Percentiles rank a stretch among this genome's conserved stretches.
phyloP scores from a whole-genome alignment of 2,888 invertebrate species.

The Eristalis intricaria region DNA sequence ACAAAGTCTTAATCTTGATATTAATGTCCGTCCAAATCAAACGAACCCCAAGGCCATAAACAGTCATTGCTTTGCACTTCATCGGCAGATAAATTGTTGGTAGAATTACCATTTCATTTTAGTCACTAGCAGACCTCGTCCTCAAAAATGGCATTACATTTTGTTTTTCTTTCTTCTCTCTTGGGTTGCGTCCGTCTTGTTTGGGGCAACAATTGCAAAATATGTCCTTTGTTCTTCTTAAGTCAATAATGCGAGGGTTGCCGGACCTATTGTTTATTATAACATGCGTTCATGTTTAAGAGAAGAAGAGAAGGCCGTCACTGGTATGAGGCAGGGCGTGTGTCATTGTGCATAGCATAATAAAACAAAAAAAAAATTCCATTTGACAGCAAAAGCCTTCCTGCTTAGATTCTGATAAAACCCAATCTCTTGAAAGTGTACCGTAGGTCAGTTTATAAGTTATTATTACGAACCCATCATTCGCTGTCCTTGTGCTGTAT shows the following conservation, averaged over 20 bases:
- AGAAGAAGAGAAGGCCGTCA: too few relatives aligned
- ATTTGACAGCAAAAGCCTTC: conserved; percentile 2
- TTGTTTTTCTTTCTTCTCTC: not conserved
- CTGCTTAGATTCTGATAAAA: not conserved
- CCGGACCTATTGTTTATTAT: not conserved
- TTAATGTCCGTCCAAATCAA: conserved; percentile 41
- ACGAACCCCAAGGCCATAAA: not conserved
- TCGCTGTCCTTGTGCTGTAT: conserved; percentile 25
- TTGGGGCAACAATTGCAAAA: conserved; percentile 4
- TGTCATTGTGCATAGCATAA: not conserved
- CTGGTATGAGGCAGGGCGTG: not conserved
- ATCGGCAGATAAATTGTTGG: conserved; percentile 22
- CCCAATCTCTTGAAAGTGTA: not conserved
- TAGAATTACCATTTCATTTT: conserved; percentile 18
- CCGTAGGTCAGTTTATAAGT: conserved; percentile 6
- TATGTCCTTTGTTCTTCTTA: not conserved
- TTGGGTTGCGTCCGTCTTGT: not conserved
- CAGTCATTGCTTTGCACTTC: conserved; percentile 10
- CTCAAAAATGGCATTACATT: not conserved
- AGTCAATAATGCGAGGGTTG: not conserved
- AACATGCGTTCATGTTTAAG: not conserved
- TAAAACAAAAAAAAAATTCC: not conserved
- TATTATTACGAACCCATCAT: conserved; percentile 12
- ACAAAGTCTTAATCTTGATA: conserved; percentile 6
- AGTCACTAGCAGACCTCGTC: conserved; percentile 1